phyloP scores from a whole-genome alignment of 1,140 invertebrate genomes.

The Apis florea region DNA sequence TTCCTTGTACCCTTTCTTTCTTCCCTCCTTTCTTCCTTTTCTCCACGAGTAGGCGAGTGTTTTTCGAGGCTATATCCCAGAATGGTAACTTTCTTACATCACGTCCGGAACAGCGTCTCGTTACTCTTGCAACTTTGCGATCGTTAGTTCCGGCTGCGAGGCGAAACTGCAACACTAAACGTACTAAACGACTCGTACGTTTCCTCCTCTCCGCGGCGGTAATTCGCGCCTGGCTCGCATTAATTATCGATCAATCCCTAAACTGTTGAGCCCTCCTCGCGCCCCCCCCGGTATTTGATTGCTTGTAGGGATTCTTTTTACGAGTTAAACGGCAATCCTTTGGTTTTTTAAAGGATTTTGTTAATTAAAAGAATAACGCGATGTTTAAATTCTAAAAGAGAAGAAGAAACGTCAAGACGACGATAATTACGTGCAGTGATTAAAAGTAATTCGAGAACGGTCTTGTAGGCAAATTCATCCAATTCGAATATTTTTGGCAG shows the following conservation, averaged over 20 bases:
- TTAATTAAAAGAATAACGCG: background rate
- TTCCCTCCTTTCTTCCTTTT: background rate
- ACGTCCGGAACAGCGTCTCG: slow-evolving; percentile 2
- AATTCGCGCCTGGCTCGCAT: slow-evolving; percentile 18
- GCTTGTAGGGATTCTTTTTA: slow-evolving; percentile 1
- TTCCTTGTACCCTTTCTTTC: background rate
- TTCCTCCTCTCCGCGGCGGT: background rate
- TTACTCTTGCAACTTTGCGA: slow-evolving; percentile 33
- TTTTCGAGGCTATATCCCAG: slow-evolving; percentile 12
- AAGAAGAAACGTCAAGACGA: background rate
- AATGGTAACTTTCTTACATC: slow-evolving; percentile 28
- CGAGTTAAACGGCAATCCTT: slow-evolving; percentile 20
- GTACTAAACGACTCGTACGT: background rate
- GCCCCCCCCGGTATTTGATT: background rate
- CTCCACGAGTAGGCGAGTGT: background rate
- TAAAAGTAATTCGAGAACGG: too few species aligned
- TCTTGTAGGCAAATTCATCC: too few species aligned
- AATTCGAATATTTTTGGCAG: too few species aligned
- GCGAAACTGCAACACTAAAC: background rate
- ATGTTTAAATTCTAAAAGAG: background rate
- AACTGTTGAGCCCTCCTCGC: background rate
- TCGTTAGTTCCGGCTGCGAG: slow-evolving; percentile 29
- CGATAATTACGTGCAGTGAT: too few species aligned
- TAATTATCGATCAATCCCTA: slow-evolving; percentile 35
- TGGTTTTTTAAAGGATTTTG: background rate